Evolutionary conservation across 2,888 invertebrate genomes (phyloP).

Genomic region (Chirona hameri): DNA sequence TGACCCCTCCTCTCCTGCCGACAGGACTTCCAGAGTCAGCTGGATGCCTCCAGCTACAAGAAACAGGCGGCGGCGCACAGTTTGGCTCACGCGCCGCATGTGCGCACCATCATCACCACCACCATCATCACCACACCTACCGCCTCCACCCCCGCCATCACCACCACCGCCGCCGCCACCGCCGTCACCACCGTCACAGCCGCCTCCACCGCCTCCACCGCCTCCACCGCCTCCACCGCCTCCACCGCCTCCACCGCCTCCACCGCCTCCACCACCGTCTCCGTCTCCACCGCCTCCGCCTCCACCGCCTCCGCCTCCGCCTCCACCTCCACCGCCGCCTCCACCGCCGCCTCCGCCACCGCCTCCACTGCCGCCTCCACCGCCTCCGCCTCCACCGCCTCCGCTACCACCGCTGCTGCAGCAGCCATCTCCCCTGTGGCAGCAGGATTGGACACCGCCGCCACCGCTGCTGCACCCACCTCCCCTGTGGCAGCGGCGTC

Average conservation of each 20-base stretch:
- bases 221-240: no score
- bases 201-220: no score
- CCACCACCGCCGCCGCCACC: neutral
- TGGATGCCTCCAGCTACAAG: neutral
- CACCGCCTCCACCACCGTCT: no score
- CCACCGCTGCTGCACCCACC: neutral
- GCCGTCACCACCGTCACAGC: neutral
- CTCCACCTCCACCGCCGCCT: neutral
- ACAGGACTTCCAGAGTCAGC: conserved; percentile 10
- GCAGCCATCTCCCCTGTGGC: no score
- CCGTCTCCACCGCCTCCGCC: no score
- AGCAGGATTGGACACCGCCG: no score
- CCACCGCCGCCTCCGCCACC: neutral
- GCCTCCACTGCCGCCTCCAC: neutral
- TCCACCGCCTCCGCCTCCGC: no score
- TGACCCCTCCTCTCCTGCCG: neutral
- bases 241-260: no score
- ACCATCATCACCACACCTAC: neutral
- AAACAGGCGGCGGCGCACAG: neutral
- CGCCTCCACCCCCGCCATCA: neutral
- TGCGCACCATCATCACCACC: neutral
- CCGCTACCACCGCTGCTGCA: neutral
- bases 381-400: neutral
- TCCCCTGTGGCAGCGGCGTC: neutral
- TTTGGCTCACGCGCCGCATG: neutral